phyloP scores from a whole-genome alignment of 2,888 invertebrate genomes.

The Ptilodon capucinus region DNA sequence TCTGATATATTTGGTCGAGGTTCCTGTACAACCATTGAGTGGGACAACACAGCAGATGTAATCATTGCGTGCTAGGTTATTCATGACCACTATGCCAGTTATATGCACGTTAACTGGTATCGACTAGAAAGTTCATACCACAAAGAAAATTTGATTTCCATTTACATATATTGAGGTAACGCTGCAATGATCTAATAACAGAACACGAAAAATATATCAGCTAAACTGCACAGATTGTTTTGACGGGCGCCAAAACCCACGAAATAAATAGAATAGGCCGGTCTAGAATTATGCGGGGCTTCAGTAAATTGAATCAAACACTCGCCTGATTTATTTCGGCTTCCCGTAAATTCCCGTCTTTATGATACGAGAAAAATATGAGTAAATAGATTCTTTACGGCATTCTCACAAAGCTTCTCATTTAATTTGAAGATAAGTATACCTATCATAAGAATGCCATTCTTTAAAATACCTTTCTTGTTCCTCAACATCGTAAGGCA shows the following conservation, averaged over 20 bases:
- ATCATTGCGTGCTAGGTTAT: neutral
- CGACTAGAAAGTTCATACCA: neutral
- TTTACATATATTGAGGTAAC: neutral
- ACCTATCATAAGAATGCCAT: conserved; percentile 8
- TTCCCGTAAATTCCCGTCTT: conserved; percentile 16
- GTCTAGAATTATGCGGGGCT: conserved; percentile 13
- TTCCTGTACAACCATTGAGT: too few relatives aligned
- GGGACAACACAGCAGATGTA: too few relatives aligned
- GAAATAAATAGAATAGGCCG: conserved; percentile 23
- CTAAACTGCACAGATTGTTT: conserved; percentile 25
- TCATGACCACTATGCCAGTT: neutral
- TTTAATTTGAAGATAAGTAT: neutral
- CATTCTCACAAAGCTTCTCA: neutral
- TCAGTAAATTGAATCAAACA: conserved; percentile 21
- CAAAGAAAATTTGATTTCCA: neutral
- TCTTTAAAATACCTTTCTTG: conserved; percentile 10
- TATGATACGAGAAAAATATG: conserved; percentile 7
- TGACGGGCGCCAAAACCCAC: conserved; percentile 21
- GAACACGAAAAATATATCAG: conserved; percentile 9
- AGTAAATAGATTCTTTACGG: neutral
- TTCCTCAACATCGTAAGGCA: conserved; percentile 16
- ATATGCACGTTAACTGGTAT: neutral
- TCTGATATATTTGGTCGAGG: too few relatives aligned
- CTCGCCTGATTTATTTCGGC: conserved; percentile 19
- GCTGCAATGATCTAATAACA: neutral